phyloP scores from a whole-genome alignment of 2,888 invertebrate species.

The Branchellion lobata region DNA sequence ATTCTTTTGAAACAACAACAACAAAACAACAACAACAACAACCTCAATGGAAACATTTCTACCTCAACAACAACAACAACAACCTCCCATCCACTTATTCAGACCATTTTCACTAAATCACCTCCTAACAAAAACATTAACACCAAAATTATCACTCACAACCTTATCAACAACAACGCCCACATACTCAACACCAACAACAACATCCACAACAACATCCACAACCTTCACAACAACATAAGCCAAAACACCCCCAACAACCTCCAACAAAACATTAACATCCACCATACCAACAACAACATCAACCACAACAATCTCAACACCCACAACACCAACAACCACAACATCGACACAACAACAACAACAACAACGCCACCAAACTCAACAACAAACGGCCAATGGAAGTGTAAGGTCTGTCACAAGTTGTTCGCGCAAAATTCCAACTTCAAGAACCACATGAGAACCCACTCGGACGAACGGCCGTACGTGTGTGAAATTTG shows the following conservation, averaged over 20 bases:
- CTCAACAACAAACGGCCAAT: slow-evolving; percentile 30
- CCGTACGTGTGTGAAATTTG: slow-evolving; percentile 53
- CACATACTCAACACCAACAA: too few species aligned
- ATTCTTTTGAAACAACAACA: background rate
- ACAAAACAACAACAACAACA: background rate
- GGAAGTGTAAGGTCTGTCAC: slow-evolving; percentile 52
- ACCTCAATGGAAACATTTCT: background rate
- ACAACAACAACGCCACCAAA: too few species aligned
- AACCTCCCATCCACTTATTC: too few species aligned
- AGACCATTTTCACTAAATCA: too few species aligned
- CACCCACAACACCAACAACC: background rate
- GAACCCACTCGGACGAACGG: slow-evolving; percentile 53
- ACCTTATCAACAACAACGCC: too few species aligned
- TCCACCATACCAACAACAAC: background rate
- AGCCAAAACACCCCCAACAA: too few species aligned
- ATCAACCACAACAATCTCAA: background rate
- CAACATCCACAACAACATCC: background rate
- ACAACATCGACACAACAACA: background rate
- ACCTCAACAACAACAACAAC: too few species aligned
- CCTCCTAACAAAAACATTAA: background rate
- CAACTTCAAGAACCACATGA: slow-evolving; percentile 53
- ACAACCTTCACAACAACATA: background rate
- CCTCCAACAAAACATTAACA: too few species aligned
- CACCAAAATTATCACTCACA: background rate
- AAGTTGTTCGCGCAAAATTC: slow-evolving; percentile 53